These are phyloP conservation scores for Cheumatopsyche charites DNA, from an alignment of 1,140 invertebrate genomes.

Conservation along the genomic window DNA sequence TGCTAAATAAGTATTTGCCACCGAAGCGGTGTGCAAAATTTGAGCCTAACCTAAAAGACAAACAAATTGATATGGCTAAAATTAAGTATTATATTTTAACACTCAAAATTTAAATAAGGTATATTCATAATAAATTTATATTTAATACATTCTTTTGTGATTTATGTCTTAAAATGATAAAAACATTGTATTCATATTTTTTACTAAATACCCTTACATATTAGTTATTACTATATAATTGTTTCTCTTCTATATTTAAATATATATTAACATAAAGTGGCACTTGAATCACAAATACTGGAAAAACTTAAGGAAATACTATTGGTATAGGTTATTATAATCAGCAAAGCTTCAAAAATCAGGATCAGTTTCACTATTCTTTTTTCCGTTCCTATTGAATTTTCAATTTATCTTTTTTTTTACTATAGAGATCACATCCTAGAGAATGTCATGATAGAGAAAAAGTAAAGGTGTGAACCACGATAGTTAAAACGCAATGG, in stretches of 20 bases:
- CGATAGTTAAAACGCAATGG: too few relatives aligned
- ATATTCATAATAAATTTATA: constrained; percentile 50
- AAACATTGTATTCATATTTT: constrained; percentile 65
- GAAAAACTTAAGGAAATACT: constrained; percentile 64
- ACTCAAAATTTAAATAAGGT: constrained; percentile 49
- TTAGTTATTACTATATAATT: constrained; percentile 65
- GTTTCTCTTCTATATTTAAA: constrained; percentile 56
- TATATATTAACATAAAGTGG: constrained; percentile 65
- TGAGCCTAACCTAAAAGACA: constrained; percentile 37
- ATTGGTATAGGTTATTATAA: constrained; percentile 51
- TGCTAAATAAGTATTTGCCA: constrained; percentile 27
- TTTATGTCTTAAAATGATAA: constrained; percentile 63
- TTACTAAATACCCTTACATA: constrained; percentile 60
- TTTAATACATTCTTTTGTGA: constrained; percentile 46
- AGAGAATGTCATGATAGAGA: constrained; percentile 24
- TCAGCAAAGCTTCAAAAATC: constrained; percentile 37
- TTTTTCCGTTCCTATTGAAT: constrained; percentile 9
- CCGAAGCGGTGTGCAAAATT: constrained; percentile 28
- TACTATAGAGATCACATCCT: constrained; percentile 10
- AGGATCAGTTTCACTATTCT: constrained; percentile 1
- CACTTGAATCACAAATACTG: constrained; percentile 67
- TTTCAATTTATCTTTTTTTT: constrained; percentile 10
- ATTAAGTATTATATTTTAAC: constrained; percentile 55
- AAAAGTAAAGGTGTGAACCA: neutral
- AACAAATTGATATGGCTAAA: constrained; percentile 63